Conservation (phyloP, 2,113 vertebrate species). For the Perognathus longimembris region DNA sequence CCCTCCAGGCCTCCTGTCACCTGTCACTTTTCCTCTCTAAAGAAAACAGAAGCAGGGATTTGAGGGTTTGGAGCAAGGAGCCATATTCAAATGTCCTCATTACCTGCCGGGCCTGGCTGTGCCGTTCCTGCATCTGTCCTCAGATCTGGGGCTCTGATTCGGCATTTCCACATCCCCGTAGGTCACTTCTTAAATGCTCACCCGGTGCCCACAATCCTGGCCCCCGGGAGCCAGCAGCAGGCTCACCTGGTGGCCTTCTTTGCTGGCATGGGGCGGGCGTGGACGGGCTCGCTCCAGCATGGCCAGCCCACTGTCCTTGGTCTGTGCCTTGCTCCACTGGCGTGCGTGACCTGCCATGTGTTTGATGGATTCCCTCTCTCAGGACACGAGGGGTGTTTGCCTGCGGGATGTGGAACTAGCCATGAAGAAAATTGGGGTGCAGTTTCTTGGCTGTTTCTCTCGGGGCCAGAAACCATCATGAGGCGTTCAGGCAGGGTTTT, state of each 20-base stretch:
- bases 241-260: not conserved
- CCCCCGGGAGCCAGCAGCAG: not conserved
- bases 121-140: slow-evolving; percentile 75
- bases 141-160: not conserved
- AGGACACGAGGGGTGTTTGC: too few relatives aligned
- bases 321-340: too few relatives aligned
- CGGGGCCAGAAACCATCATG: too few relatives aligned
- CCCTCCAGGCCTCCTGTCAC: slow-evolving; percentile 53
- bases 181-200: not conserved
- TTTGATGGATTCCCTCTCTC: too few relatives aligned
- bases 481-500: too few relatives aligned
- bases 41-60: slow-evolving; percentile 56
- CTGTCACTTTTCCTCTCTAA: slow-evolving; percentile 61
- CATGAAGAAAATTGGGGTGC: too few relatives aligned
- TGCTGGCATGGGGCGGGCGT: too few relatives aligned
- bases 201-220: not conserved
- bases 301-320: too few relatives aligned
- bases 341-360: too few relatives aligned
- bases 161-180: not conserved
- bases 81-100: slow-evolving; percentile 71
- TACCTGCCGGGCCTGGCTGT: not conserved
- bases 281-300: too few relatives aligned
- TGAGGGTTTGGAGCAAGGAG: slow-evolving; percentile 60
- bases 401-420: too few relatives aligned
- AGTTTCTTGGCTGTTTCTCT: too few relatives aligned